Conservation (phyloP, 1,140 invertebrate genomes). For the Drosophila tropicalis region DNA sequence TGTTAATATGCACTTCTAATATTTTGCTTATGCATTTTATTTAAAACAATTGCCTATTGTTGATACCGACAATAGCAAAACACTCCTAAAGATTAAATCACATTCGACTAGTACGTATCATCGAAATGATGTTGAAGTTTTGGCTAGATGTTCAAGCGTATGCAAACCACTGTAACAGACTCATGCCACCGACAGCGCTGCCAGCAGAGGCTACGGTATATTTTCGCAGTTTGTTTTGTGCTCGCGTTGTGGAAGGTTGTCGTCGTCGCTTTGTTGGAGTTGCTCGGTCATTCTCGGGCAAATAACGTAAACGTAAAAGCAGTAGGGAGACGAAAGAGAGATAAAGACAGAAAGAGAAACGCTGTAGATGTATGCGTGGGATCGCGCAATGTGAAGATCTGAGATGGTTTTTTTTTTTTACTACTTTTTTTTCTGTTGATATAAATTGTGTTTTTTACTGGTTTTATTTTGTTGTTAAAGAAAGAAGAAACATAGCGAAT, state of each 20-base stretch:
- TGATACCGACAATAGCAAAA: too few relatives aligned
- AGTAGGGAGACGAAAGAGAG: too few relatives aligned
- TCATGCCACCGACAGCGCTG: conserved; percentile 11
- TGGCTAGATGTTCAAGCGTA: neutral
- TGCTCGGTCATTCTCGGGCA: conserved; percentile 7
- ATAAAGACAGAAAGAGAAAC: conserved; percentile 1
- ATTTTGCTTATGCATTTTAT: too few relatives aligned
- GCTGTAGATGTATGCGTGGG: conserved; percentile 10
- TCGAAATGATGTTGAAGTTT: neutral
- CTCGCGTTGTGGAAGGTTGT: conserved; percentile 57
- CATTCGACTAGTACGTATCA: too few relatives aligned
- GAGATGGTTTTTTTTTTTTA: conserved; percentile 11
- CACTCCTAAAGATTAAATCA: too few relatives aligned
- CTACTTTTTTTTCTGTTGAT: conserved; percentile 16
- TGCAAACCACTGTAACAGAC: conserved; percentile 26
- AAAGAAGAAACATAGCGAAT: conserved; percentile 1
- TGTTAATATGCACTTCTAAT: too few relatives aligned
- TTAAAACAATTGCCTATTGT: too few relatives aligned
- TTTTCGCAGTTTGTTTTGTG: conserved; percentile 63
- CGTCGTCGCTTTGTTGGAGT: conserved; percentile 28
- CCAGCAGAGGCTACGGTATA: conserved; percentile 12
- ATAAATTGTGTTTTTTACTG: conserved; percentile 26
- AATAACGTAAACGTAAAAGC: neutral
- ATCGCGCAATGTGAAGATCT: conserved; percentile 14
- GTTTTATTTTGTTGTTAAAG: conserved; percentile 26